phyloP scores from a whole-genome alignment of 2,113 vertebrate genomes.

The Cephalopterus ornatus region DNA sequence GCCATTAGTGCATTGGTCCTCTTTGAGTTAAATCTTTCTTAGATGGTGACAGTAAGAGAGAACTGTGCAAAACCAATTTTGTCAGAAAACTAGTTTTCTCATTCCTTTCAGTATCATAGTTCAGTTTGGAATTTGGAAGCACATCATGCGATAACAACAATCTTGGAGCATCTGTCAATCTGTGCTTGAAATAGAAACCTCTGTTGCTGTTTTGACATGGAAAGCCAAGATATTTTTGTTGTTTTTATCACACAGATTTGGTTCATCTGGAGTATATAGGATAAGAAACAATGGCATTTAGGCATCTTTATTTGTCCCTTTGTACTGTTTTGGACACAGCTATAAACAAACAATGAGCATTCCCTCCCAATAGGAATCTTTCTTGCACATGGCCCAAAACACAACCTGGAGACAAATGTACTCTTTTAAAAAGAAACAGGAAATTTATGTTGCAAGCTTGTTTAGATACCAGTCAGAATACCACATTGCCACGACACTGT shows the following conservation, averaged over 20 bases:
- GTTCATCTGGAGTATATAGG: not conserved
- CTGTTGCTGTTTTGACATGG: not conserved
- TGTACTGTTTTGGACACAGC: not conserved
- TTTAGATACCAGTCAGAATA: conserved; percentile 1
- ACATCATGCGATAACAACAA: not conserved
- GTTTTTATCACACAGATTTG: not conserved
- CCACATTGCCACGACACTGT: not conserved
- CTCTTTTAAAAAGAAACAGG: not conserved
- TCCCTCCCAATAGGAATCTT: not conserved
- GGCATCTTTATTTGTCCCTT: not conserved
- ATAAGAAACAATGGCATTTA: not conserved
- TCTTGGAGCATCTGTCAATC: not conserved
- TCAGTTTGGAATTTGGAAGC: not conserved
- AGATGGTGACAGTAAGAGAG: not conserved
- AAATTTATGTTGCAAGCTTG: not conserved
- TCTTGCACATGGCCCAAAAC: not conserved
- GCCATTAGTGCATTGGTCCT: not conserved
- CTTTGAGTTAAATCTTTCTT: not conserved
- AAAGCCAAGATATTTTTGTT: conserved; percentile 1
- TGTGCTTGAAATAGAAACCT: conserved; percentile 28
- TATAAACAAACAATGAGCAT: conserved; percentile 14
- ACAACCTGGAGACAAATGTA: conserved; percentile 18
- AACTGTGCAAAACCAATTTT: not conserved
- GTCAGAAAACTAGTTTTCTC: not conserved
- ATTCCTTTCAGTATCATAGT: not conserved